Percentiles rank a stretch among this genome's conserved stretches.
These are phyloP conservation scores for Strigamia crassipes DNA, from an alignment of 2,888 invertebrate species.

Conservation along the genomic window DNA sequence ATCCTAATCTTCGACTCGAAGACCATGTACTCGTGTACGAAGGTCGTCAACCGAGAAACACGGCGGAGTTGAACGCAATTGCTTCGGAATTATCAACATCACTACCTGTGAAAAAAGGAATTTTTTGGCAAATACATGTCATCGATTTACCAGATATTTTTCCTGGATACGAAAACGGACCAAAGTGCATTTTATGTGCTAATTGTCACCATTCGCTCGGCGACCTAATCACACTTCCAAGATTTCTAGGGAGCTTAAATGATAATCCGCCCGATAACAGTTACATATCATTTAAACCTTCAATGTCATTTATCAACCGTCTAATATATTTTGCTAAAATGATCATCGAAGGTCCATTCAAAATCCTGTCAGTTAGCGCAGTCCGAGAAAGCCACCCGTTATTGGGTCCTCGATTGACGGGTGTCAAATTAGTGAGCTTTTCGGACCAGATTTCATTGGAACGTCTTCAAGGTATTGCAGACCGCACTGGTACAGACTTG, in stretches of 20 bases:
- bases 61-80: neutral
- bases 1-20: neutral
- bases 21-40: neutral
- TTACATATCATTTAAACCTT: neutral
- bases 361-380: neutral
- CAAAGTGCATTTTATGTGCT: neutral
- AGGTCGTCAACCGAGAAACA: neutral
- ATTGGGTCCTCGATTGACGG: neutral
- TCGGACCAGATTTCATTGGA: neutral
- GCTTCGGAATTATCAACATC: neutral
- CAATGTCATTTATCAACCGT: neutral
- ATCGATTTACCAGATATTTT: neutral
- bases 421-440: neutral
- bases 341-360: neutral
- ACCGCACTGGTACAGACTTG: neutral
- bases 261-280: neutral
- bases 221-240: neutral
- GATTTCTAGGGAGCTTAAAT: neutral
- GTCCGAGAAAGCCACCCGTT: neutral
- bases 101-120: neutral
- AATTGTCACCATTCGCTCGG: neutral
- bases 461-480: neutral
- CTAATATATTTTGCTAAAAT: neutral
- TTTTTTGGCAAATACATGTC: neutral
- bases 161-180: neutral